These are phyloP conservation scores for Phyllotis vaccarum DNA, from an alignment of 2,797 vertebrate species.

Conservation along the genomic window DNA sequence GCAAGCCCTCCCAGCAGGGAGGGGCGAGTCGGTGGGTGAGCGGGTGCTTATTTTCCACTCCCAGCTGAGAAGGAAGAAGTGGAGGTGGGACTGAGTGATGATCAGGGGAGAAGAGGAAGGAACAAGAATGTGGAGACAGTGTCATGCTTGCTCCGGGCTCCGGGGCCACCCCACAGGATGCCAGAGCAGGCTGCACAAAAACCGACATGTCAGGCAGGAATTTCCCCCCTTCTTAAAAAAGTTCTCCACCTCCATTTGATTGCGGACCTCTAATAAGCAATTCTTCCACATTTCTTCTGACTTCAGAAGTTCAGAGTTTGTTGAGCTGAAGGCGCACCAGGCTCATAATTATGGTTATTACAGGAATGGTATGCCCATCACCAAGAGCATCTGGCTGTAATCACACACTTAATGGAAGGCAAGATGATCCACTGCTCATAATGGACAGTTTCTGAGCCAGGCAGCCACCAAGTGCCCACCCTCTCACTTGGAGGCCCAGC, in stretches of 20 bases:
- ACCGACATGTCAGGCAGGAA: slow-evolving; percentile 72
- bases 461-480: slow-evolving; percentile 76
- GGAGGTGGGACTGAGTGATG: background rate
- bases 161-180: slow-evolving; percentile 77
- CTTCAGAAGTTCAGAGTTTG: slow-evolving; percentile 82
- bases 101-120: background rate
- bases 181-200: slow-evolving; percentile 78
- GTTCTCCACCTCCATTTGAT: slow-evolving; percentile 71
- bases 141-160: background rate
- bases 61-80: background rate
- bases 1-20: background rate
- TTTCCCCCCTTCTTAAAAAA: slow-evolving; percentile 60
- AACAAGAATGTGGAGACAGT: background rate
- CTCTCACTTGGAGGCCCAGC: slow-evolving; percentile 76
- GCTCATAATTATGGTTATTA: slow-evolving; percentile 83
- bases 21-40: background rate
- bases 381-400: slow-evolving; percentile 83
- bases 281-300: slow-evolving; percentile 81
- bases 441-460: slow-evolving; percentile 79
- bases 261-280: slow-evolving; percentile 77
- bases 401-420: slow-evolving; percentile 83
- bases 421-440: slow-evolving; percentile 79
- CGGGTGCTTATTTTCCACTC: slow-evolving; percentile 61
- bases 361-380: slow-evolving; percentile 72
- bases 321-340: slow-evolving; percentile 78